Base-by-base conservation (phyloP, 2,113 vertebrate species). In the Tricholaema leucomelas region DNA sequence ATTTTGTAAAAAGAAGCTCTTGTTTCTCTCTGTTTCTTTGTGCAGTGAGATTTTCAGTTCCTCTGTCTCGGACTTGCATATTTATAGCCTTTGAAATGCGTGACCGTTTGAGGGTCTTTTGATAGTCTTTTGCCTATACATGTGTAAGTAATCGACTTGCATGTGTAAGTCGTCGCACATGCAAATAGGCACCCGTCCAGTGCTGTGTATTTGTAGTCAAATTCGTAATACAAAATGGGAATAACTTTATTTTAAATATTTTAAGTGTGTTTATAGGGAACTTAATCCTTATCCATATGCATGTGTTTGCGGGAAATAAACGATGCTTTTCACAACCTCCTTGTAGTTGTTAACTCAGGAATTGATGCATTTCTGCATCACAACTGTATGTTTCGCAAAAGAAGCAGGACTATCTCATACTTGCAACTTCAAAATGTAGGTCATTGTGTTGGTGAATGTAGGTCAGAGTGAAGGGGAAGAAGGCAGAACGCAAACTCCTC, bases 381-480 rank as follows among this genome's bases (percentile, higher is more conserved):
- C 48, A 60, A 56, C 64, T 82, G 60, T 82, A 46, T 46, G 25
- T 91, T 92, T 95, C 56, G 58, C 72, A 89, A 56, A 65, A 94
- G 85, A 93, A 89, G 61, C 76, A 85, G 75, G 89, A 92, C 88
- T 94, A 88, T 87, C 58, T 93, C 35, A 60, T 27, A 90, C 58
- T 93, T 91, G 65, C 76, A 74, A 91, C 67, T 88, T 97, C 70
- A 79, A 90, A 94, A 91, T 86, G 66, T 95, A 93, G 95, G 67
- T 96, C 92, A 92, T 75, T 87, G 85, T 88, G 93, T 76, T 95
- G 87, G 87, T 50, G 12, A 96, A 94, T 92, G 85, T 94, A 94
- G 95, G 85, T 94, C 94, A 93, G 70, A 76, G 52, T 71, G 88
- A 96, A 96, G 87, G 88, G 92, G 91, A 91, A 96, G 75, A 92